Evolutionary conservation across 2,888 invertebrate genomes (phyloP).

Genomic region (Adineta ricciae): DNA sequence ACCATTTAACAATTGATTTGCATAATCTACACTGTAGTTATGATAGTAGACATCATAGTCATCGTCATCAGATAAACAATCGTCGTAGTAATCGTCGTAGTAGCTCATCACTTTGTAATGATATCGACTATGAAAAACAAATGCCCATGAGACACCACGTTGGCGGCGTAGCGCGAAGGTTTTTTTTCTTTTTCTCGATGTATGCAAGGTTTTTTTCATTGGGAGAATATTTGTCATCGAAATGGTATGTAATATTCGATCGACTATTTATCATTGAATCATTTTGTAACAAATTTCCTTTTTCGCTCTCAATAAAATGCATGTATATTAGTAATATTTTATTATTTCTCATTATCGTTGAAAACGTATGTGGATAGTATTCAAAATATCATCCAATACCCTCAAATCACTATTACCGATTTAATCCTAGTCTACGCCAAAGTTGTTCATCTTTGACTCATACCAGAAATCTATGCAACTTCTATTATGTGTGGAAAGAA

Average conservation of each 20-base stretch:
- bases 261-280: neutral
- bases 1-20: neutral
- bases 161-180: neutral
- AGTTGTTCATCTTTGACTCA: too few relatives aligned
- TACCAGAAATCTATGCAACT: too few relatives aligned
- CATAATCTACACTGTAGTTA: constrained; percentile 20
- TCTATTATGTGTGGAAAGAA: too few relatives aligned
- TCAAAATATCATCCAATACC: too few relatives aligned
- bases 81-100: neutral
- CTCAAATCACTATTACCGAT: too few relatives aligned
- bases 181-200: neutral
- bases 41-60: neutral
- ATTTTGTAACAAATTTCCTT: neutral
- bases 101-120: neutral
- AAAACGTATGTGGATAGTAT: too few relatives aligned
- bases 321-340: too few relatives aligned
- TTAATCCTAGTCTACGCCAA: too few relatives aligned
- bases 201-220: neutral
- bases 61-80: neutral
- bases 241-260: neutral
- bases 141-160: neutral
- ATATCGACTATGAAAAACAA: neutral
- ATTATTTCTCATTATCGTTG: too few relatives aligned
- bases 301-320: too few relatives aligned
- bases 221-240: neutral